Base-by-base conservation (phyloP, 1,140 invertebrate genomes). In the Drosophila rhopaloa region DNA sequence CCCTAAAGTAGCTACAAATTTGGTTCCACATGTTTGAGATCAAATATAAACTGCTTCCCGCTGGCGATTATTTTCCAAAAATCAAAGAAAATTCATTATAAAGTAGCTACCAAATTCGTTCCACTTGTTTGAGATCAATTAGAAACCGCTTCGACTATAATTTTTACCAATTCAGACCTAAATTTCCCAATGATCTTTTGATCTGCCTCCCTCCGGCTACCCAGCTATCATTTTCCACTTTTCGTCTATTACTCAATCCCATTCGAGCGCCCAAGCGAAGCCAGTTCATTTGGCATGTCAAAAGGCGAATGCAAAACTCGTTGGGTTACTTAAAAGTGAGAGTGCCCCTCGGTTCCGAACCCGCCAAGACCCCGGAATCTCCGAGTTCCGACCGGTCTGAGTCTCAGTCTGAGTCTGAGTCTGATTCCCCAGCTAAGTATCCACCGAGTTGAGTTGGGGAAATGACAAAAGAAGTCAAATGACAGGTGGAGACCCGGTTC, bases 261-360 rank as follows among this genome's bases (percentile, higher is more conserved):
- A 72, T 43, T 50, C 19, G 46, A 55, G 32, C 53, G 54, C 14
- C 51, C 40, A 63, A 72, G 66, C 67, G 9, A 24, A 67, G 66
- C 62, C 57, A 14, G 70, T 55, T 70, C 71, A 62, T 54, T 63
- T 75, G 59, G 71, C 71, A 74, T 75, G 72, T 75, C 68, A 75
- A 62, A 51, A 75, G 60, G 46, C 48, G 48, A 75, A 65, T 55
- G 72, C 72, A 65, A 75, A 75, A 75, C 73, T 76, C 13, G 73
- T 72, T 47, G 35, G 43, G 16, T 56, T 53, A 38, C 48, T 59
- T 76, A 76, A 76, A 76, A 76, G 73, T 76, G 73, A 76, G 73
- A 76, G 73, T 76, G 47, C 63, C 48, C 48, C 38, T 24, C 16
- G 27, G 38, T 61, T 65, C 38, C 38, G 40, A 44, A 16, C 57